These are phyloP conservation scores for Coturnix japonica DNA, from an alignment of 2,113 vertebrate genomes.

Conservation along the genomic window DNA sequence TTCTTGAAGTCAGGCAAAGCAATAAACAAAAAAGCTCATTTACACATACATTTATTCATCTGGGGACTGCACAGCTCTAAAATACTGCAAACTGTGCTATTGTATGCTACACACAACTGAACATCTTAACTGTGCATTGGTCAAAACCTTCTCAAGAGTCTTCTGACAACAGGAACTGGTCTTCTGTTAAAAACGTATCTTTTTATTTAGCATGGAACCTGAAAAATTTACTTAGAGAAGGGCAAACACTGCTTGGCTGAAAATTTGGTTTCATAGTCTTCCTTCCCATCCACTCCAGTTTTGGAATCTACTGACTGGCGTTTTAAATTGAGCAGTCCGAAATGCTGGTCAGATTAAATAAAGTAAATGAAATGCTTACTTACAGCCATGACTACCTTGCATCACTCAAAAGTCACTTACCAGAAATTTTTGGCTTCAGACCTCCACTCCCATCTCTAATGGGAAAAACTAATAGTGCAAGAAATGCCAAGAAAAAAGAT, in stretches of 20 bases:
- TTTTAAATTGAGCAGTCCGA: background rate
- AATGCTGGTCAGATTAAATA: background rate
- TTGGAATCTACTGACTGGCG: background rate
- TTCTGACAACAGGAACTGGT: background rate
- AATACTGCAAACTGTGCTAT: background rate
- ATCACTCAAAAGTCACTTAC: background rate
- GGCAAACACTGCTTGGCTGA: background rate
- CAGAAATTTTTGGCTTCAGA: background rate
- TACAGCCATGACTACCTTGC: background rate
- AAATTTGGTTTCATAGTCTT: background rate
- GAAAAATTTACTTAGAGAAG: background rate
- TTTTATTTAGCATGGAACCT: background rate
- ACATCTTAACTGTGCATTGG: background rate
- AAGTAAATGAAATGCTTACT: background rate
- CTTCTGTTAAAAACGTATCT: background rate
- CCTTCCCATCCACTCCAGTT: background rate
- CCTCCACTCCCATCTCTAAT: background rate
- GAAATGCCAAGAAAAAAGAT: background rate
- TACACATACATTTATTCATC: background rate
- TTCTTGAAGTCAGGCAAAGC: background rate
- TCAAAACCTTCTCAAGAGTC: background rate
- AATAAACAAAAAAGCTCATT: background rate
- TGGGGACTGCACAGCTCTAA: background rate
- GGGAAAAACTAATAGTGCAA: background rate
- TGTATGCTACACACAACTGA: background rate